Base-by-base conservation (phyloP, 2,888 invertebrate genomes). In the Blera fallax region DNA sequence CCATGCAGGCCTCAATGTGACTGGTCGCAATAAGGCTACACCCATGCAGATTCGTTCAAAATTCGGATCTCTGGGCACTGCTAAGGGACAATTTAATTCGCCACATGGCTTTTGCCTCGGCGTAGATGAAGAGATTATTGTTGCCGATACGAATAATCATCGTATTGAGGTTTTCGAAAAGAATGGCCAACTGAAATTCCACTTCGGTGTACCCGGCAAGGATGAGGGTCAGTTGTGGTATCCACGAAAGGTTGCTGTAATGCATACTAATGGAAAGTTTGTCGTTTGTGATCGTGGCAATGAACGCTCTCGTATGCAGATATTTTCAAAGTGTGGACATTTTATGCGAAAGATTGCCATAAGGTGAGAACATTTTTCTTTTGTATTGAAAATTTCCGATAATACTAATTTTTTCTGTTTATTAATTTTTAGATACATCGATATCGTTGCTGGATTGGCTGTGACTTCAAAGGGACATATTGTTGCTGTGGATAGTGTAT, bases 211-310 rank as follows among this genome's bases (percentile, higher is more conserved):
- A 74, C 96, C 98, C 79, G 98, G 98, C 87, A 97, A 97, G 90
- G 98, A 98, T 89, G 98, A 99, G 90, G 98, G 98, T 0, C 98
- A 98, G 90, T 93, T 99, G 87, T 99, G 98, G 98, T 98, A 98
- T 92, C 98, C 99, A 3, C 95, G 98, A 58, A 98, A 99, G 93
- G 98, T 98, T 62, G 98, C 98, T 7, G 96, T 97, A 1, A 97
- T 97, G 94, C 94, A 96, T 72, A 95, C 95, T 74, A 96, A 95
- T 67, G 97, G 97, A 43, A 97, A 97, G 91, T 97, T 97, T 91
- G 98, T 99, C n/a, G 98, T 99, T 2, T 99, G 99, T 92, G 99
- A 99, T 93, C 96, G 99, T 87, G 98, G 98, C 58, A 98, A 98
- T 90, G 98, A 99, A 91, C 95, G 98, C 72, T 98, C 98, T 0